A percentile compares a stretch with the other conserved stretches of the same genome.
These are phyloP conservation scores for Typhlichthys subterraneus DNA, from an alignment of 2,797 vertebrate species.

Conservation along the genomic window DNA sequence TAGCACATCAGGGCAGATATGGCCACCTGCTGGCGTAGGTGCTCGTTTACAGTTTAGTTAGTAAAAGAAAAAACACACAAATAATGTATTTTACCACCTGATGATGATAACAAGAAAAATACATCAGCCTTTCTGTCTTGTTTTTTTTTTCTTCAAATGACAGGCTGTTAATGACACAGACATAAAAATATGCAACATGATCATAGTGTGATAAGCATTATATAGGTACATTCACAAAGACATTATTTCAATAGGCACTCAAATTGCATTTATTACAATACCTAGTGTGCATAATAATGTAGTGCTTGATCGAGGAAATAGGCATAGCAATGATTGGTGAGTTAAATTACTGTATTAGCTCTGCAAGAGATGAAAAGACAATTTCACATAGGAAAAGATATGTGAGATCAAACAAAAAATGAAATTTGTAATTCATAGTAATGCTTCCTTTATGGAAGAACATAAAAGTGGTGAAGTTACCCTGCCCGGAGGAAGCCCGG, in stretches of 20 bases:
- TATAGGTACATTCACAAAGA: not conserved
- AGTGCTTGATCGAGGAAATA: no score
- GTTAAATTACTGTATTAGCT: no score
- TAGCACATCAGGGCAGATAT: conserved; percentile 27
- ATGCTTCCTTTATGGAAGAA: no score
- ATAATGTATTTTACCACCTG: conserved; percentile 25
- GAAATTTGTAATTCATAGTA: no score
- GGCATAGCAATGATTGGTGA: no score
- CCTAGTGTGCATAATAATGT: no score
- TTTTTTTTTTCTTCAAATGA: conserved; percentile 19
- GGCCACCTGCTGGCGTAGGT: conserved; percentile 20
- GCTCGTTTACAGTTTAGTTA: conserved; percentile 18
- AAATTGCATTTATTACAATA: conserved; percentile 28
- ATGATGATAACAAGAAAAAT: conserved; percentile 2
- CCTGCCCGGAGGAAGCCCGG: no score
- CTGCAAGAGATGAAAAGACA: no score
- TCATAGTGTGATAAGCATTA: not conserved
- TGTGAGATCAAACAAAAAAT: no score
- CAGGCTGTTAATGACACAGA: no score
- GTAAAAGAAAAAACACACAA: conserved; percentile 26
- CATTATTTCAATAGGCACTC: conserved; percentile 8
- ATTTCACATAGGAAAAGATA: no score
- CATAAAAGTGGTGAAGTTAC: no score
- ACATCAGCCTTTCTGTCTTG: conserved; percentile 12
- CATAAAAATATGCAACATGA: conserved; percentile 8